Percentiles rank a stretch among this genome's conserved stretches.
Conservation (phyloP, 2,113 vertebrate species). For the Saccopteryx bilineata region DNA sequence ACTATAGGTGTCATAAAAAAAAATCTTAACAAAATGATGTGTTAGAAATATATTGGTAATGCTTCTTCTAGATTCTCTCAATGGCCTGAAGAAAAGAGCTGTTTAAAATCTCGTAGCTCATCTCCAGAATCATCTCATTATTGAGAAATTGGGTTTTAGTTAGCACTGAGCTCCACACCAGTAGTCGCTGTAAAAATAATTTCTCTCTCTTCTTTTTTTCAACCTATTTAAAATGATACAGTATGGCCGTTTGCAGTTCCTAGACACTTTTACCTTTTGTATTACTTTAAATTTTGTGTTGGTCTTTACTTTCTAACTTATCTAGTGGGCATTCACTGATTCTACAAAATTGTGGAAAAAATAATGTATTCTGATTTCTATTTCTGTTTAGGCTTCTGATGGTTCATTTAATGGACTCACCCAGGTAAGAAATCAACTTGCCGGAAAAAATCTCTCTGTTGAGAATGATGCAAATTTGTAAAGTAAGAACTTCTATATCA, state of each 20-base stretch:
- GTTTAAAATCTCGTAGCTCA: neutral
- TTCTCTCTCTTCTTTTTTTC: constrained; percentile 49
- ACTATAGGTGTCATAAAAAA: neutral
- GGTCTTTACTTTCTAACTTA: constrained; percentile 75
- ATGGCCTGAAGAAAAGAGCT: neutral
- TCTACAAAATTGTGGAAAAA: constrained; percentile 49
- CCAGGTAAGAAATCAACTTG: constrained; percentile 89
- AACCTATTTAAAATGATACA: constrained; percentile 81
- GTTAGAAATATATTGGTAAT: constrained; percentile 16
- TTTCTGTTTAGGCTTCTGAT: constrained; percentile 90
- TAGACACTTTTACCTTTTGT: constrained; percentile 67
- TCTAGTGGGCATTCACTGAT: constrained; percentile 67
- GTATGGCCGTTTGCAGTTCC: constrained; percentile 57
- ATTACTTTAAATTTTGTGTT: constrained; percentile 65
- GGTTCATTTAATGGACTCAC: constrained; percentile 93
- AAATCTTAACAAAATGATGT: neutral
- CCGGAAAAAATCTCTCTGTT: neutral
- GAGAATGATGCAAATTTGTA: neutral
- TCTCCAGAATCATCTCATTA: neutral
- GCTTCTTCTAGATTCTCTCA: neutral
- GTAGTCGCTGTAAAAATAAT: constrained; percentile 16
- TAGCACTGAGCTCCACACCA: neutral
- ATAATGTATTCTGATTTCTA: constrained; percentile 81
- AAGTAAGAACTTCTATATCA: neutral
- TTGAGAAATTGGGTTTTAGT: constrained; percentile 12